A percentile compares a stretch with the other conserved stretches of the same genome.
Evolutionary conservation across 64 coral and sea anemone species (phyloP).

Genomic region (Montipora efflorescens): DNA sequence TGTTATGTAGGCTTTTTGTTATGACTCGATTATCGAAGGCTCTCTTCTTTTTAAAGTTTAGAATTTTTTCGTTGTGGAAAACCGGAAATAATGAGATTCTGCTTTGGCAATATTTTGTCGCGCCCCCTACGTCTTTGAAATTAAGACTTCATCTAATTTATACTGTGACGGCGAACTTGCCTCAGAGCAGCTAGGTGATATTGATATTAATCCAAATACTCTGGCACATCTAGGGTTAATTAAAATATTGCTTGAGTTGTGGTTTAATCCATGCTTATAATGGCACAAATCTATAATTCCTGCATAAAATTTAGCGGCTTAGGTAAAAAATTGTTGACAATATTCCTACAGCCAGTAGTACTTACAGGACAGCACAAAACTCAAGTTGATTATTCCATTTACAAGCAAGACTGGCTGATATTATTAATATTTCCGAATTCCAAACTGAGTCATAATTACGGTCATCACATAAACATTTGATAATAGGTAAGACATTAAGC

Average conservation of each 20-base stretch:
- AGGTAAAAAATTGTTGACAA: too few species aligned
- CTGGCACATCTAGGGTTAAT: too few species aligned
- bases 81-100: not conserved
- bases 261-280: not conserved
- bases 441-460: not conserved
- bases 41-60: not conserved
- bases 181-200: not conserved
- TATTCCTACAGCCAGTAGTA: too few species aligned
- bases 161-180: not conserved
- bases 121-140: not conserved
- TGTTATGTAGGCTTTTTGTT: too few species aligned
- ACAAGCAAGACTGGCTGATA: not conserved
- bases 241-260: not conserved
- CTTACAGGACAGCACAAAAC: too few species aligned
- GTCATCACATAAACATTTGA: not conserved
- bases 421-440: not conserved
- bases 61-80: not conserved
- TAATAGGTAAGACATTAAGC: not conserved
- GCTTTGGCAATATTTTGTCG: not conserved
- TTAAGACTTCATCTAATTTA: not conserved
- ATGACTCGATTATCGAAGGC: too few species aligned
- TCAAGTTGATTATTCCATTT: too few species aligned
- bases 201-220: not conserved
- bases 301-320: not conserved
- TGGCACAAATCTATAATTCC: not conserved